Conservation (phyloP, 2,888 invertebrate species). For the Lamproptera curius region DNA sequence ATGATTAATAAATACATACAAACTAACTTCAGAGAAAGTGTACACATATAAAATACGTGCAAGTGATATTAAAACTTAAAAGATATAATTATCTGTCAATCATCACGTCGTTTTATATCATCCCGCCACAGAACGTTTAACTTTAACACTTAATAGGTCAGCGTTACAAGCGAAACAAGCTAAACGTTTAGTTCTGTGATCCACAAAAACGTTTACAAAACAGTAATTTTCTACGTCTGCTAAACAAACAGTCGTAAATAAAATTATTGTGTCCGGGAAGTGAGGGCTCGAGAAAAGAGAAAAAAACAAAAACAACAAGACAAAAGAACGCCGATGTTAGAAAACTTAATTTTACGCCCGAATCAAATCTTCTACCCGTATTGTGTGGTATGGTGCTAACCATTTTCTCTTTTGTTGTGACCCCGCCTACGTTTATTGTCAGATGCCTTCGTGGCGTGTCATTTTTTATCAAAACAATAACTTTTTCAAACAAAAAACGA, state of each 20-base stretch:
- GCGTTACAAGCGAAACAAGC: constrained; percentile 20
- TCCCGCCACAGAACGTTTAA: neutral
- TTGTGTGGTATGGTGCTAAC: constrained; percentile 69
- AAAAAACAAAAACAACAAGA: constrained; percentile 39
- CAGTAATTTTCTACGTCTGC: constrained; percentile 33
- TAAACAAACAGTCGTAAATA: constrained; percentile 52
- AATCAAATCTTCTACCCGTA: constrained; percentile 62
- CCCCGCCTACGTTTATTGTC: constrained; percentile 74
- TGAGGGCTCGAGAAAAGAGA: constrained; percentile 49
- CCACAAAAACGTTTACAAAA: constrained; percentile 14
- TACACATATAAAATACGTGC: neutral
- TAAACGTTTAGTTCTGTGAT: constrained; percentile 21
- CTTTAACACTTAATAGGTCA: constrained; percentile 9
- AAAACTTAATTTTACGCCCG: constrained; percentile 74
- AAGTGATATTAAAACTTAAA: no score
- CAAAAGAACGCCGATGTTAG: constrained; percentile 56
- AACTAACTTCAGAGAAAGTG: neutral
- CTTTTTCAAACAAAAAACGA: constrained; percentile 44
- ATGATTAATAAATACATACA: constrained; percentile 35
- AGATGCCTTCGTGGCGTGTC: constrained; percentile 69
- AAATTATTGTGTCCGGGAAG: constrained; percentile 42
- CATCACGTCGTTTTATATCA: no score
- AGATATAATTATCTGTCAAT: no score
- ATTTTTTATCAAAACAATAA: constrained; percentile 78
- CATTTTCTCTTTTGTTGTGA: constrained; percentile 68